A percentile compares a stretch with the other conserved stretches of the same genome.
phyloP scores from a whole-genome alignment of 37 sponge, comb jelly and placozoan species.

The Geodia barretti region DNA sequence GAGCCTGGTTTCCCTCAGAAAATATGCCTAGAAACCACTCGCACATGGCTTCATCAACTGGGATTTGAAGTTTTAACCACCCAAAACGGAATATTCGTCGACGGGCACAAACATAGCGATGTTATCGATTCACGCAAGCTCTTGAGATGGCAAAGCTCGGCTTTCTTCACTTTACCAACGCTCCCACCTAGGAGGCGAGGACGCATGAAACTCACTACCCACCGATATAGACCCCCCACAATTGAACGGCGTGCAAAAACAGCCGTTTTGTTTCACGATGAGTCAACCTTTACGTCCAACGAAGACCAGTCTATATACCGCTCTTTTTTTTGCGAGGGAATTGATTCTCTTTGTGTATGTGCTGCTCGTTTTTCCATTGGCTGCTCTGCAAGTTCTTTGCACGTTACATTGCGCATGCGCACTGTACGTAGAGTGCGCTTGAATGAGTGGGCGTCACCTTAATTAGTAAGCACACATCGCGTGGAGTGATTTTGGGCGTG shows the following conservation, averaged over 20 bases:
- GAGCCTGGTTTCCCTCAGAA: slow-evolving; percentile 42
- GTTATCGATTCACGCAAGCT: slow-evolving; percentile 18
- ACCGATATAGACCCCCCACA: slow-evolving; percentile 21
- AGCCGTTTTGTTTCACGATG: slow-evolving; percentile 36
- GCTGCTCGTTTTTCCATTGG: too few species aligned
- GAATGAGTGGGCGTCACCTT: too few species aligned
- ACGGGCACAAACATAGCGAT: slow-evolving; percentile 51
- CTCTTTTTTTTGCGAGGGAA: too few species aligned
- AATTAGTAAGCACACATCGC: too few species aligned
- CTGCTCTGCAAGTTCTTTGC: too few species aligned
- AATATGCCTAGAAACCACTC: slow-evolving; percentile 22
- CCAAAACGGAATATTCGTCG: slow-evolving; percentile 36
- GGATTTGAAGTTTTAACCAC: slow-evolving; percentile 33
- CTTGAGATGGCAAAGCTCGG: slow-evolving; percentile 46
- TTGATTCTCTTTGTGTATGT: too few species aligned
- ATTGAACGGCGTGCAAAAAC: slow-evolving; percentile 13
- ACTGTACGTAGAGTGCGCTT: too few species aligned
- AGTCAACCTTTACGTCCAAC: slow-evolving; percentile 33
- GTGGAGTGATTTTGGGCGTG: too few species aligned
- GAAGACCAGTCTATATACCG: slow-evolving; percentile 28
- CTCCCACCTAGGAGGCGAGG: slow-evolving; percentile 27
- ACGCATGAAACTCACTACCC: slow-evolving; percentile 19
- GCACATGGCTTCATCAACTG: slow-evolving; percentile 42
- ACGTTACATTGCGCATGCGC: too few species aligned
- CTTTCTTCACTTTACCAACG: slow-evolving; percentile 15